These are phyloP conservation scores for Drosophila buzzatii DNA, from an alignment of 2,888 invertebrate genomes.

Conservation along the genomic window DNA sequence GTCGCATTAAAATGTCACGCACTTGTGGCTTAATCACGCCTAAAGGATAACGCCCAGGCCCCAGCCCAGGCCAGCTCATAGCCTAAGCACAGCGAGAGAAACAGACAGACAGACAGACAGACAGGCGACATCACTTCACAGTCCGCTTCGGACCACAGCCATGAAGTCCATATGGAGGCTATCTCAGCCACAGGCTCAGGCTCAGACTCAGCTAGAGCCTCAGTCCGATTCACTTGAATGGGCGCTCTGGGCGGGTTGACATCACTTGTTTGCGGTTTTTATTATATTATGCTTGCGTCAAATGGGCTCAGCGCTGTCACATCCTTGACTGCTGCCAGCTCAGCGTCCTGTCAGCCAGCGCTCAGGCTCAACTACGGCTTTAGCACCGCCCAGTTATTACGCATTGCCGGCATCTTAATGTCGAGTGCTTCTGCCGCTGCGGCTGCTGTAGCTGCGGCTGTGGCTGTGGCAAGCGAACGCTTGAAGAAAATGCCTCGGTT, in stretches of 20 bases:
- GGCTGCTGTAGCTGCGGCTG: background rate
- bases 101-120: slow-evolving; percentile 16
- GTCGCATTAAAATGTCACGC: slow-evolving; percentile 81
- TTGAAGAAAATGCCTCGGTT: slow-evolving; percentile 8
- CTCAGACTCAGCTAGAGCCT: background rate
- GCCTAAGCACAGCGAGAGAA: slow-evolving; percentile 5
- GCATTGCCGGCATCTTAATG: slow-evolving; percentile 67
- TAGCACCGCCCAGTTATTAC: slow-evolving; percentile 58
- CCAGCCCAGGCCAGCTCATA: slow-evolving; percentile 1
- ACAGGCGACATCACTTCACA: slow-evolving; percentile 41
- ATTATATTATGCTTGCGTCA: slow-evolving; percentile 78
- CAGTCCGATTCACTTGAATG: slow-evolving; percentile 34
- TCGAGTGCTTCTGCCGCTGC: slow-evolving; percentile 30
- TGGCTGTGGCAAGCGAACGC: background rate
- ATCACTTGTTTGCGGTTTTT: slow-evolving; percentile 78
- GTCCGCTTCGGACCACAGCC: slow-evolving; percentile 30
- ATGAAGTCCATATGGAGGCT: slow-evolving; percentile 28
- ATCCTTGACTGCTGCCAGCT: slow-evolving; percentile 69
- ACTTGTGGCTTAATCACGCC: slow-evolving; percentile 80
- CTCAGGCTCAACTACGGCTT: slow-evolving; percentile 23
- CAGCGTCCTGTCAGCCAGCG: slow-evolving; percentile 63
- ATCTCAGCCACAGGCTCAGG: background rate
- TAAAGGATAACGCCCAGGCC: slow-evolving; percentile 63
- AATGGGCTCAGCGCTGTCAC: slow-evolving; percentile 77
- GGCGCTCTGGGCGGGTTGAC: slow-evolving; percentile 30